Evolutionary conservation across 2,797 vertebrate genomes (phyloP).

Genomic region (Delichon dasypus): DNA sequence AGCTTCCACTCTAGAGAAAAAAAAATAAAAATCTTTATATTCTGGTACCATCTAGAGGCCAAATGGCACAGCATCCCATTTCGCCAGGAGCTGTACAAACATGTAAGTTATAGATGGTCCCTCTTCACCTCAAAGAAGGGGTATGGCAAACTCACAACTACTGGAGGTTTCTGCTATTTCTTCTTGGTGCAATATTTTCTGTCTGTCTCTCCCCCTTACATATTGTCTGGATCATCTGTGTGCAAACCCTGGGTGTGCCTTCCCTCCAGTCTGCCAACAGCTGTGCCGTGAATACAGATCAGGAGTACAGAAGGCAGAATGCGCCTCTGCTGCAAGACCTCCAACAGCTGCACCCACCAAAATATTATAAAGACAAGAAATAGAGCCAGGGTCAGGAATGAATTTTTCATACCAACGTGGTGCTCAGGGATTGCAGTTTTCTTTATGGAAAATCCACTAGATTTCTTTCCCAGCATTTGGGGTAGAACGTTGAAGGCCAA

Average conservation of each 20-base stretch:
- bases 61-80: slow-evolving; percentile 18
- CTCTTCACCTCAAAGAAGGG: not conserved
- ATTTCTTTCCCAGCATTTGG: not conserved
- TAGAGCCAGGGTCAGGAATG: fast-evolving
- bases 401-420: not conserved
- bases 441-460: not conserved
- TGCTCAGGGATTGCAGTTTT: not conserved
- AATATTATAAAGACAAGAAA: not conserved
- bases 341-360: not conserved
- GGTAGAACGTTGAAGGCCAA: not conserved
- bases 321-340: not conserved
- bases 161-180: not conserved
- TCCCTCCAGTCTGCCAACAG: not conserved
- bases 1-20: not conserved
- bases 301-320: not conserved
- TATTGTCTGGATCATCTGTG: not conserved
- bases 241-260: not conserved
- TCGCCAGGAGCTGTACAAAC: not conserved
- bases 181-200: not conserved
- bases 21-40: not conserved
- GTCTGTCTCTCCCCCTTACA: not conserved
- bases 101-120: not conserved
- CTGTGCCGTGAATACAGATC: not conserved
- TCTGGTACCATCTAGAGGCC: slow-evolving; percentile 60
- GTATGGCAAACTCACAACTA: not conserved